Conservation (phyloP, 1,140 invertebrate genomes). For the Lepidurus arcticus region DNA sequence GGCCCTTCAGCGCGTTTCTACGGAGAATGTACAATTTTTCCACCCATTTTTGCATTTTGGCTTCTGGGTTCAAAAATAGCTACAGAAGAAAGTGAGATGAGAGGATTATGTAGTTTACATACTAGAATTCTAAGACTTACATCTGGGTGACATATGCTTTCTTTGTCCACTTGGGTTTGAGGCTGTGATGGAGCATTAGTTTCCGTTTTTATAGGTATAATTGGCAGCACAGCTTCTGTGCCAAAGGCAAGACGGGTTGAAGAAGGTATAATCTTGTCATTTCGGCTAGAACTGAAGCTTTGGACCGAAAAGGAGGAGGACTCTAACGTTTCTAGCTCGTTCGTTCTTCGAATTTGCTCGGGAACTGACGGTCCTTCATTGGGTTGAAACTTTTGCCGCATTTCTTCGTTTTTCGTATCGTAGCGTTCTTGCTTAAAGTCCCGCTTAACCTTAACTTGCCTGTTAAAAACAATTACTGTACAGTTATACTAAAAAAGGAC, state of each 20-base stretch:
- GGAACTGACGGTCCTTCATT: neutral
- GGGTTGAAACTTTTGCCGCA: neutral
- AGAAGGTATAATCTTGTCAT: neutral
- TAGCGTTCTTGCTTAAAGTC: neutral
- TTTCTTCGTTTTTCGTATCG: neutral
- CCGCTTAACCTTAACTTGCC: neutral
- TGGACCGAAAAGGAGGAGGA: neutral
- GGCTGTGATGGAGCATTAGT: neutral
- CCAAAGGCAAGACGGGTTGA: neutral
- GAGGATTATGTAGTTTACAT: too few relatives aligned
- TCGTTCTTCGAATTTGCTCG: neutral
- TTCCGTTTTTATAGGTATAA: neutral
- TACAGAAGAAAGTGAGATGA: neutral
- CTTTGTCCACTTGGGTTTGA: neutral
- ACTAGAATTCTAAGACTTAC: neutral
- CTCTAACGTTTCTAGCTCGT: neutral
- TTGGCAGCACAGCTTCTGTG: neutral
- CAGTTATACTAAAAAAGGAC: neutral
- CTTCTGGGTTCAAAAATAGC: neutral
- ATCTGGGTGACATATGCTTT: neutral
- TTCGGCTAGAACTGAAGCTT: conserved; percentile 6
- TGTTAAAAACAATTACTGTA: neutral
- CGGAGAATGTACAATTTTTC: neutral
- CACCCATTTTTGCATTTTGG: conserved; percentile 4
- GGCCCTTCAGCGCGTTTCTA: neutral